Evolutionary conservation across 2,797 vertebrate species (phyloP), one percentile per base, ranked within the genome.

Genomic region (Etheostoma perlongum): DNA sequence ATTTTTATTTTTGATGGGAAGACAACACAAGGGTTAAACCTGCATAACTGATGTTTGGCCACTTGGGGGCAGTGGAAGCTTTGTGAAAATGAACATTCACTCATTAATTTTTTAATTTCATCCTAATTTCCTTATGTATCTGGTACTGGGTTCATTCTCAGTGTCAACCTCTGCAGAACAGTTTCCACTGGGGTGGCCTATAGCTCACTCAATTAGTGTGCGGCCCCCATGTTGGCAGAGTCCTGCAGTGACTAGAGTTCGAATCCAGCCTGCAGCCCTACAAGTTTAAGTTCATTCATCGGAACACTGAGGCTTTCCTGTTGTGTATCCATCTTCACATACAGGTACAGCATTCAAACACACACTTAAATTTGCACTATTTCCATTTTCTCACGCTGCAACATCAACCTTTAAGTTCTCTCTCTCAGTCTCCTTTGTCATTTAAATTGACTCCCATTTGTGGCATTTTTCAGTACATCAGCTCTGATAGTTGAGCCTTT

Each of bases 371-470:
- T 23, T 23, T 10, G 2, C 10, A 40, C 5, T 6, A 1, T 67
- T 64, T 52, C 16, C 6, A 21, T 8, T 54, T 27, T 40, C 18
- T 74, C 2, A 1, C 9, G 47, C 42, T 33, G 12, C 18, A 49
- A 16, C 18, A 42, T 21, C 30, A 25, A 40, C 9, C 23, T 40
- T 16, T 33, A 65, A 68, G 9, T 25, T n/a, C n/a, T n/a, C 36
- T 53, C 10, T 21, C 30, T 49, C 6, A 33, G 57, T 67, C 9
- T 27, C 21, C 21, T 23, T 46, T 74, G 55, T 64, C 53, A 51
- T 58, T 11, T 14, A 61, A 59, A 74, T 53, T 48, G 27, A 75
- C 23, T 65, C 25, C 19, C 14, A 40, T 40, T 64, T 67, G n/a
- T 27, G 54, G 1, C 46, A 46, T 67, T 65, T 76, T 59, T 64